Evolutionary conservation across 2,797 vertebrate species (phyloP).

Genomic region (Molossus molossus): DNA sequence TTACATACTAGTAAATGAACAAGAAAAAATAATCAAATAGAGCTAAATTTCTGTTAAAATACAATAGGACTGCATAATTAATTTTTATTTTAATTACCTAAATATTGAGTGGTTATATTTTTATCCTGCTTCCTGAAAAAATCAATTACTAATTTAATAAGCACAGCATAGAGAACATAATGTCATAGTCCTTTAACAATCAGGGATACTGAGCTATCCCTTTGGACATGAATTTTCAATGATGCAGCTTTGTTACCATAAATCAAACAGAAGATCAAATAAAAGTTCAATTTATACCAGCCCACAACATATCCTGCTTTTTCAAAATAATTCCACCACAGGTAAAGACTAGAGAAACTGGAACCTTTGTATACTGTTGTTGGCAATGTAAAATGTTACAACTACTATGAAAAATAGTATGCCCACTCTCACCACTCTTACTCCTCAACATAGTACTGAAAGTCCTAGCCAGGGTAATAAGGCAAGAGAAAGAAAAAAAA

Average conservation of each 20-base stretch:
- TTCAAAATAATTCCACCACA: not conserved
- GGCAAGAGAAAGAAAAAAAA: no score
- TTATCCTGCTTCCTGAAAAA: slow-evolving; percentile 27
- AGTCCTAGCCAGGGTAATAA: no score
- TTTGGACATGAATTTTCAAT: not conserved
- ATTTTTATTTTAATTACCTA: slow-evolving; percentile 42
- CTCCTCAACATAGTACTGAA: not conserved
- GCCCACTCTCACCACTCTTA: not conserved
- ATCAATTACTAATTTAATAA: not conserved
- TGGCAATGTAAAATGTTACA: slow-evolving; percentile 20
- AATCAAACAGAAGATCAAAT: not conserved
- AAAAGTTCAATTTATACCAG: not conserved
- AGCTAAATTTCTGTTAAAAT: slow-evolving; percentile 26
- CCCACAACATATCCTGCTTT: not conserved
- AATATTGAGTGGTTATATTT: not conserved
- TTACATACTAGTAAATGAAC: not conserved
- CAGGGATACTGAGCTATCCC: not conserved
- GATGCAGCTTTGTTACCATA: not conserved
- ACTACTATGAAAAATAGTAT: not conserved
- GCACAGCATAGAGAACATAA: not conserved
- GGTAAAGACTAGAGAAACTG: not conserved
- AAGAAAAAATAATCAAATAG: not conserved
- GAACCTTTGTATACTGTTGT: not conserved
- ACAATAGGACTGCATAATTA: not conserved
- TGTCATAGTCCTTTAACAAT: not conserved